Base-by-base conservation (phyloP, 2,113 vertebrate genomes). In the Rafetus swinhoei region DNA sequence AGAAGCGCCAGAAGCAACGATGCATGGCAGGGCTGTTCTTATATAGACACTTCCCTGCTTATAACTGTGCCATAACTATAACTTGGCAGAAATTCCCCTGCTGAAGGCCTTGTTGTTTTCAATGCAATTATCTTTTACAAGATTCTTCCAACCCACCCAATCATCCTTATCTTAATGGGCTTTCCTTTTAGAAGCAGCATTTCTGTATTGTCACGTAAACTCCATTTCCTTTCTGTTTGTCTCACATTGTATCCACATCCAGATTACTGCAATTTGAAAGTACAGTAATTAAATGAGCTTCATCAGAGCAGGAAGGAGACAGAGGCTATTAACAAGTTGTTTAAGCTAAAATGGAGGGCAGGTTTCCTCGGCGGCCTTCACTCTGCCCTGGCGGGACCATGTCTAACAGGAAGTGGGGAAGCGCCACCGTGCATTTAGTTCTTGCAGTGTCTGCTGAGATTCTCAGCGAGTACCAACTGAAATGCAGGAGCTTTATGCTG, bases 151-250 rank as follows among this genome's bases (percentile, higher is more conserved):
- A 93, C 92, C 83, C 88, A 94, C 91, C 93, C 93, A 92, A 95
- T 96, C 91, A 79, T 97, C 94, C 96, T 96, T 94, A 92, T 94
- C 93, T 94, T 97, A 96, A 96, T 96, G 93, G 92, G 94, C 69
- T 96, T 96, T 94, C 93, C 87, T 92, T 97, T 50, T 50, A 77
- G 39, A 77, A 77, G 74, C 22, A 50, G 74, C 74, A 77, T 77
- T 94, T 89, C 89, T 90, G 89, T 79, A 85, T 76, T 89, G 85
- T 92, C 91, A 92, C 3, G 0, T 93, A 95, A 97, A 97, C 94
- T 90, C 87, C 83, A 94, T 97, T 97, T 96, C 94, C 97, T 96
- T 95, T 96, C 95, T 88, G 94, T 97, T 97, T 94, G 81, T 92
- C 93, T 81, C 85, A 62, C 76, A 54, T 93, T 14, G 91, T 96